phyloP scores from a whole-genome alignment of 2,888 invertebrate genomes.

The Gymnoscelis rufifasciata region DNA sequence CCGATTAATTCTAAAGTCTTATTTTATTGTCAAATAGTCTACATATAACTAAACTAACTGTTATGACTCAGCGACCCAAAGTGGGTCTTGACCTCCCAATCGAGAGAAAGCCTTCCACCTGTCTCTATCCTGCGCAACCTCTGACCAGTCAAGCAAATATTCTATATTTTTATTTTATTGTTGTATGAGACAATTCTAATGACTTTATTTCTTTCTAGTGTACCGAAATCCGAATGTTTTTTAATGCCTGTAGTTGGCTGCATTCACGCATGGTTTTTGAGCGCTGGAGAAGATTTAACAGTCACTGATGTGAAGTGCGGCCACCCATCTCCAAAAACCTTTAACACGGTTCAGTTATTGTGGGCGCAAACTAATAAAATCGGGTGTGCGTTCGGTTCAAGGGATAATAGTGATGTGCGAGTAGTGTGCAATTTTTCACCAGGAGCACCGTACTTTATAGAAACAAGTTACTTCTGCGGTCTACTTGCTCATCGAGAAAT shows the following conservation, averaged over 20 bases:
- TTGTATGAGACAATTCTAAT: not conserved
- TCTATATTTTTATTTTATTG: too few species aligned
- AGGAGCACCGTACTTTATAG: constrained; percentile 56
- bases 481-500: constrained; percentile 44
- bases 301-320: constrained; percentile 57
- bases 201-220: constrained; percentile 37
- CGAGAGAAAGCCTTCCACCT: too few species aligned
- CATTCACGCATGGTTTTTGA: constrained; percentile 60
- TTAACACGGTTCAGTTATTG: constrained; percentile 55
- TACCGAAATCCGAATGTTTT: constrained; percentile 58
- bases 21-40: not conserved
- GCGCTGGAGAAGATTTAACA: constrained; percentile 45
- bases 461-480: constrained; percentile 56
- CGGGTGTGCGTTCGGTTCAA: constrained; percentile 59
- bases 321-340: constrained; percentile 47
- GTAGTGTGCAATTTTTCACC: constrained; percentile 66
- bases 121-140: too few species aligned
- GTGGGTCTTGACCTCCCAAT: too few species aligned
- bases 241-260: constrained; percentile 59
- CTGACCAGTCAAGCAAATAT: too few species aligned
- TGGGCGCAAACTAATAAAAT: constrained; percentile 65
- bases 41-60: too few species aligned
- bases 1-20: not conserved
- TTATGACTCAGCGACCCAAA: too few species aligned
- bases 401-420: constrained; percentile 49